Base-by-base conservation (phyloP, 2,797 vertebrate species). In the Eurystomus glaucurus region DNA sequence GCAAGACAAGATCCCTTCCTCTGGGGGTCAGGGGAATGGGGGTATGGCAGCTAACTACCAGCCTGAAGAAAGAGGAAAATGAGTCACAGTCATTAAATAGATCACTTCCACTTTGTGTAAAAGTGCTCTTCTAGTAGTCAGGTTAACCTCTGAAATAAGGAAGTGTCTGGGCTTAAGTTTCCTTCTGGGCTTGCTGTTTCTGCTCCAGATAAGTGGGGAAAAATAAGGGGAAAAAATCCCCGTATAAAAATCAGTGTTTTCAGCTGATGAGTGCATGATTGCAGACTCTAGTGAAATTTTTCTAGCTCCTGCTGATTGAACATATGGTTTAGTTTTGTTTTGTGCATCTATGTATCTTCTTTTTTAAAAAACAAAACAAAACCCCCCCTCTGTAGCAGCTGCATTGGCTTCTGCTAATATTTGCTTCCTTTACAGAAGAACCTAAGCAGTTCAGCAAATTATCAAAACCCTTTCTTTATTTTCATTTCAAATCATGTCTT, bases 71-170 rank as follows among this genome's bases (percentile, higher is more conserved):
- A 87, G 74, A 92, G 58, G 60, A 93, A 92, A 96, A 82, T 92
- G 78, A 95, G 68, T 87, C 81, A 85, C 54, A n/a, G n/a, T 29
- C 82, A 77, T 85, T 91, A 95, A 95, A 69, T 68, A 89, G 94
- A 91, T 97, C 84, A 60, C 71, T 92, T 96, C 92, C 55, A 90
- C 71, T 87, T 87, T 6, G 35, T 52, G 66, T 69, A 52, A 57
- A 84, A 52, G 20, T 17, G 48, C 68, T 91, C 22, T 64, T 82
- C 58, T 70, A 48, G 22, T 58, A 51, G 39, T 62, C 74, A 70
- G 58, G 80, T 85, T 95, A 66, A 66, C 54, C 45, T 91, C 84
- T 60, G 58, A 89, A 91, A 80, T 37, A 70, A 62, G 58, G 81
- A 93, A 62, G 37, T 20, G 17, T 46, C 62, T 68, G 77, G 28